Evolutionary conservation across 2,888 invertebrate species (phyloP), one percentile per base, ranked within the genome.

Genomic region (Drosophila mulleri): DNA sequence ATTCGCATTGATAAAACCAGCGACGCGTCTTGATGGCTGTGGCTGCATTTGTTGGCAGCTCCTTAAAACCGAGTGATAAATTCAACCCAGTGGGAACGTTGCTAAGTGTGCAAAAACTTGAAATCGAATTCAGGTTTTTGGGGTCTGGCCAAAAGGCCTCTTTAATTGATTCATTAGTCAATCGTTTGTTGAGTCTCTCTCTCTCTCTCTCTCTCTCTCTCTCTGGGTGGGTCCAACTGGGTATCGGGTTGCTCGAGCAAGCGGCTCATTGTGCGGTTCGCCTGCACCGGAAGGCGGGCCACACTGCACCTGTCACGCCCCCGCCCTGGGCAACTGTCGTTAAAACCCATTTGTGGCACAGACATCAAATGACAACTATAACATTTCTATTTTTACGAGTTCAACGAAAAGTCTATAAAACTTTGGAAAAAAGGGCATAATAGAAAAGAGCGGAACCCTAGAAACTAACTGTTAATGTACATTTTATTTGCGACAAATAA

Each of bases 351-450:
- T 86, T 86, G 88, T 35, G 88, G 83, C 73, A 64, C 74, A 69
- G 66, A 60, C 70, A 72, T 71, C 61, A 66, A 82, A 74, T 80
- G 63, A 65, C 75, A 80, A 72, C 83, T 76, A 82, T 85, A 86
- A 88, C 87, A 83, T 81, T 84, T 89, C 89, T 77, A 84, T 84
- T 88, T 84, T 87, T 84, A 87, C 83, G 84, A 82, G 80, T 86
- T 81, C 82, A 73, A 57, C 65, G 78, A 70, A 88, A 85, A 76
- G 53, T 67, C 67, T 63, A 85, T 83, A 69, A 81, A 83, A 73
- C 47, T 37, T 1, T 16, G 20, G 14, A 20, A 16, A 16, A 39
- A 39, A 47, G 11, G 32, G 52, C 54, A 8, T 23, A 45, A 61
- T 44, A 60, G 44, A 45, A 64, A 42, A 32, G 41, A 69, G 68